phyloP scores from a whole-genome alignment of 2,888 invertebrate genomes.

The Lottia scabra region DNA sequence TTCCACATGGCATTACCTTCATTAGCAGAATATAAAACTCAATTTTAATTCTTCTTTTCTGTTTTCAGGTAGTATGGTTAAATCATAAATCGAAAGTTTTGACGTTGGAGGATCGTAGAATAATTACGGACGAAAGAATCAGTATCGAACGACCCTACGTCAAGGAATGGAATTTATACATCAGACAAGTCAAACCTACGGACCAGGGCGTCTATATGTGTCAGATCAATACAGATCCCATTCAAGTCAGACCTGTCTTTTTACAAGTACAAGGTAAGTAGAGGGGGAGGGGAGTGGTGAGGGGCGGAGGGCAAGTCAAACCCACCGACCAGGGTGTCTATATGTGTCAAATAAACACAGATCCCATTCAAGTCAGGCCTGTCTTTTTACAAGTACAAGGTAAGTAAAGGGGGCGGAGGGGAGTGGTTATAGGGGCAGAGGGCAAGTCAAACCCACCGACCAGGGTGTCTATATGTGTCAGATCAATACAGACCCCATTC shows the following conservation, averaged over 20 bases:
- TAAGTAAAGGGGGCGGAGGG: conserved; percentile 35
- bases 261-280: conserved; percentile 63
- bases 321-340: conserved; percentile 61
- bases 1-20: too few relatives aligned
- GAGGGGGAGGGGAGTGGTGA: background rate
- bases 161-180: conserved; percentile 65
- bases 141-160: conserved; percentile 59
- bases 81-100: conserved; percentile 54
- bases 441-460: conserved; percentile 52
- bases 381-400: conserved; percentile 62
- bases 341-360: conserved; percentile 64
- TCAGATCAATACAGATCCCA: conserved; percentile 63
- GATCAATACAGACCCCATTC: conserved; percentile 63
- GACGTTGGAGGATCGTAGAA: conserved; percentile 50
- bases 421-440: background rate
- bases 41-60: background rate
- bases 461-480: conserved; percentile 64
- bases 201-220: conserved; percentile 65
- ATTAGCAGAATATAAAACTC: too few relatives aligned
- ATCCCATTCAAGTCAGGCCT: conserved; percentile 60
- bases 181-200: conserved; percentile 48
- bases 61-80: conserved; percentile 62
- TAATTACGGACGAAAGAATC: conserved; percentile 62
- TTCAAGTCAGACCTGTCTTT: conserved; percentile 58
- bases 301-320: conserved; percentile 42